These are phyloP conservation scores for Xiphorhynchus elegans DNA, from an alignment of 2,113 vertebrate genomes.

Conservation along the genomic window DNA sequence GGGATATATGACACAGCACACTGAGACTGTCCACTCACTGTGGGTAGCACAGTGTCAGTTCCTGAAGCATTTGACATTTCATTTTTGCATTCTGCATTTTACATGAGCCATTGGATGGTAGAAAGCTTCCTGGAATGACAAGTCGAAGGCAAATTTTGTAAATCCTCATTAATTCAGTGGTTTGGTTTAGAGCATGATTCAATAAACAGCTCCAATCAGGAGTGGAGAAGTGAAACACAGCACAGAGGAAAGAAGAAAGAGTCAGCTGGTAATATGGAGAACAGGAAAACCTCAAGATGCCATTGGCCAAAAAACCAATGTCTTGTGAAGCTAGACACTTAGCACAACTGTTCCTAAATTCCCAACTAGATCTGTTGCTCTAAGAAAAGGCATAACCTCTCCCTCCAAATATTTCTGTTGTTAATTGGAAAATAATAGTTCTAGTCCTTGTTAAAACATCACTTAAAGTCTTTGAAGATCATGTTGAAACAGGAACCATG, in stretches of 20 bases:
- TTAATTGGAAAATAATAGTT: neutral
- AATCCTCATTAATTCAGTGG: neutral
- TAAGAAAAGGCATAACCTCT: neutral
- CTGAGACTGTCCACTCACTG: no score
- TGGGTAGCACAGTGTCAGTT: neutral
- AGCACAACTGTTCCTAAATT: neutral
- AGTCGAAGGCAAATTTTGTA: neutral
- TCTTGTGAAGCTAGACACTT: neutral
- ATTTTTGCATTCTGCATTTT: neutral
- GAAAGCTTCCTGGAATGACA: neutral
- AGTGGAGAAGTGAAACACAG: neutral
- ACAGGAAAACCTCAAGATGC: neutral
- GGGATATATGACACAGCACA: neutral
- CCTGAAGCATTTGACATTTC: neutral
- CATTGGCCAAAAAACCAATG: neutral
- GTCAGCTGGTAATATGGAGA: neutral
- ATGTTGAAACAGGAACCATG: neutral
- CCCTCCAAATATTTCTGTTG: neutral
- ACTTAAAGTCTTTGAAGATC: neutral
- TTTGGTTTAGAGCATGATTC: neutral
- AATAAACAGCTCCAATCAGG: neutral
- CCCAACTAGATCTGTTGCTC: neutral
- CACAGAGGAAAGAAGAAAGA: neutral
- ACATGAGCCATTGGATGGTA: neutral
- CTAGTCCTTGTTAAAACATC: neutral